Conservation (phyloP, 2,888 invertebrate species). For the Eupsilia transversa region DNA sequence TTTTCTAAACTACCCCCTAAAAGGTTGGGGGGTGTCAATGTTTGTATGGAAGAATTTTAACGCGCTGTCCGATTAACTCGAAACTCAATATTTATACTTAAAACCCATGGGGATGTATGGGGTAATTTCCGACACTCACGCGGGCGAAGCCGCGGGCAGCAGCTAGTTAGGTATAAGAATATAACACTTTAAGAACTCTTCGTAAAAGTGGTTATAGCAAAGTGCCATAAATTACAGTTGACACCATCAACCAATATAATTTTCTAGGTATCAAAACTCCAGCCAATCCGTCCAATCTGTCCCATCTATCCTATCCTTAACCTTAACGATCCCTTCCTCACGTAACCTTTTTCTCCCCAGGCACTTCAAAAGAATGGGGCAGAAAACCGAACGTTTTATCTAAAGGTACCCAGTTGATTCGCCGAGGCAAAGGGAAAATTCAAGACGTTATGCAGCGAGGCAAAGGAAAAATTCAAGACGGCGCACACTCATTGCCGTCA, state of each 20-base stretch:
- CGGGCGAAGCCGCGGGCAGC: too few relatives aligned
- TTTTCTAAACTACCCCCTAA: too few relatives aligned
- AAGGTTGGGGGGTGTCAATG: too few relatives aligned
- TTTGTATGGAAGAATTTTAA: too few relatives aligned
- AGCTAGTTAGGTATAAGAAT: background rate
- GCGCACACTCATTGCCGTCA: background rate
- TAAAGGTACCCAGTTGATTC: conserved; percentile 9
- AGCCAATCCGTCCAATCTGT: too few relatives aligned
- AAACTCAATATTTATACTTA: too few relatives aligned
- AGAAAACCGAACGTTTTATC: conserved; percentile 1
- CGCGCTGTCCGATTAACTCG: too few relatives aligned
- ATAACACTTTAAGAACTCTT: background rate
- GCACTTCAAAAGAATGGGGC: conserved; percentile 58
- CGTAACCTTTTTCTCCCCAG: conserved; percentile 66
- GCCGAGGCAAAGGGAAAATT: conserved; percentile 8
- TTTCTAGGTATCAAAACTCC: background rate
- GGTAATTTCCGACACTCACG: too few relatives aligned
- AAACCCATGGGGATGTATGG: too few relatives aligned
- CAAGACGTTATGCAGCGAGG: background rate
- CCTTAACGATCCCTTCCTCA: conserved; percentile 50
- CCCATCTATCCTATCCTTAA: conserved; percentile 21
- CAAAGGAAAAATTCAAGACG: conserved; percentile 4
- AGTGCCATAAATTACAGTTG: background rate
- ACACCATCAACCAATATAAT: background rate
- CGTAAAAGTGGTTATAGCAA: background rate